A percentile compares a stretch with the other conserved stretches of the same genome.
phyloP scores from a whole-genome alignment of 2,113 vertebrate species.

The Mola mola region DNA sequence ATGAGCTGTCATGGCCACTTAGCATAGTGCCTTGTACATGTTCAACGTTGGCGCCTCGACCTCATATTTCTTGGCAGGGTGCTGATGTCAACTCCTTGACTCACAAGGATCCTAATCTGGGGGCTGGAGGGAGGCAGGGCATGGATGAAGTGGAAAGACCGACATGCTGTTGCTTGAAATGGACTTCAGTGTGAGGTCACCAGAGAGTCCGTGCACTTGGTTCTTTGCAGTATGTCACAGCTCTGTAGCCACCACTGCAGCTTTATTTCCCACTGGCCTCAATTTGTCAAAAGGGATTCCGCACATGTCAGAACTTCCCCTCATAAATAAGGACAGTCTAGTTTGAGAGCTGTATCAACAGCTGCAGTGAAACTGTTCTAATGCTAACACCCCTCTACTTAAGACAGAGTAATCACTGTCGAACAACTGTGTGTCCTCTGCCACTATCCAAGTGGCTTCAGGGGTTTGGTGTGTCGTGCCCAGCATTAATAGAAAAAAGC shows the following conservation, averaged over 20 bases:
- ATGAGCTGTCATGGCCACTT: slow-evolving; percentile 54
- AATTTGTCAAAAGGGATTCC: slow-evolving; percentile 67
- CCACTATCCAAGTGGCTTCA: slow-evolving; percentile 44
- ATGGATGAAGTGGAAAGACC: slow-evolving; percentile 22
- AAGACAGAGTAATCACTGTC: slow-evolving; percentile 62
- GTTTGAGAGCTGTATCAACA: slow-evolving; percentile 24
- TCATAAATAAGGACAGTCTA: slow-evolving; percentile 17
- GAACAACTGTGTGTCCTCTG: slow-evolving; percentile 33
- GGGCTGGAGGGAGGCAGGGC: slow-evolving; percentile 30
- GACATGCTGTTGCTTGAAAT: slow-evolving; percentile 29
- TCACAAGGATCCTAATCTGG: slow-evolving; percentile 38
- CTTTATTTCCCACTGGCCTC: slow-evolving; percentile 70
- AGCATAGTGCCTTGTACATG: slow-evolving; percentile 17
- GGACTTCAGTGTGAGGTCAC: slow-evolving; percentile 47
- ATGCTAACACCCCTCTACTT: slow-evolving; percentile 44
- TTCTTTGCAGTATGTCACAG: slow-evolving; percentile 44
- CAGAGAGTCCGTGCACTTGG: slow-evolving; percentile 43
- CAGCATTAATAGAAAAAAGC: slow-evolving; percentile 68
- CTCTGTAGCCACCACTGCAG: slow-evolving; percentile 49
- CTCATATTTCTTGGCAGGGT: slow-evolving; percentile 27
- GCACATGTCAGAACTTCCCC: slow-evolving; percentile 43
- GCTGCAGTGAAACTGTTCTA: slow-evolving; percentile 44
- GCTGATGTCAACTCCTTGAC: slow-evolving; percentile 57
- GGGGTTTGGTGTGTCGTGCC: slow-evolving; percentile 63
- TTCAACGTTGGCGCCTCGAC: slow-evolving; percentile 48